Evolutionary conservation across 2,888 invertebrate genomes (phyloP), one percentile per base, ranked within the genome.

Genomic region (Macrosoma leucophasiata): DNA sequence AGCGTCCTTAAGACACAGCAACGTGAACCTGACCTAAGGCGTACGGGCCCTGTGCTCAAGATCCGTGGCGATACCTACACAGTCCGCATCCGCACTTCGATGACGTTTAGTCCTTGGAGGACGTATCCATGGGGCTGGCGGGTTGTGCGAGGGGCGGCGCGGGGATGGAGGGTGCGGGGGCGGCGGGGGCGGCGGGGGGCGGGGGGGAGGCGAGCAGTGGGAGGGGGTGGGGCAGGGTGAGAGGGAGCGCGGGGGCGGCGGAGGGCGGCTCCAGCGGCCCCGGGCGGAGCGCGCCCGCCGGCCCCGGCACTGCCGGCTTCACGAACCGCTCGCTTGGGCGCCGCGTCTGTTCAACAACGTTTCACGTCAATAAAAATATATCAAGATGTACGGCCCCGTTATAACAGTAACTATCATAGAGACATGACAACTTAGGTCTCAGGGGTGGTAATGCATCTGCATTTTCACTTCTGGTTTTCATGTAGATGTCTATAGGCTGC

Each of bases 241-340:
- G n/a, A n/a, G 39, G 38, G 43, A 19, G 33, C 38, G 46, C 36
- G 27, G 47, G 46, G 30, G 45, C 23, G 33, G 47, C 36, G 38
- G 40, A 22, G 29, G 33, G 50, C 40, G 25, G 56, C 46, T 34
- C 48, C 37, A 32, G 41, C 33, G 23, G 43, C 50, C 33, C 51
- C 52, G 22, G 40, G 55, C 22, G 56, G 31, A 46, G 46, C 26
- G 45, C 42, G 41, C 40, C 40, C 43, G 49, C 64, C 18, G 64
- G 84, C 40, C 85, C 87, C 1, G 87, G 94, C 67, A 92, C 89
- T 39, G 94, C 94, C 39, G 95, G 95, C 72, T 95, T 95, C 39
- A 94, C 91, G 64, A 95, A 95, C 52, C 94, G 87, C 67, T 94
- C 94, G 55, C 91, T 90, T 20, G 91, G 84, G 29, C 91, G 88